Evolutionary conservation across 2,797 vertebrate species (phyloP), one percentile per base, ranked within the genome.

Genomic region (Merluccius polli): DNA sequence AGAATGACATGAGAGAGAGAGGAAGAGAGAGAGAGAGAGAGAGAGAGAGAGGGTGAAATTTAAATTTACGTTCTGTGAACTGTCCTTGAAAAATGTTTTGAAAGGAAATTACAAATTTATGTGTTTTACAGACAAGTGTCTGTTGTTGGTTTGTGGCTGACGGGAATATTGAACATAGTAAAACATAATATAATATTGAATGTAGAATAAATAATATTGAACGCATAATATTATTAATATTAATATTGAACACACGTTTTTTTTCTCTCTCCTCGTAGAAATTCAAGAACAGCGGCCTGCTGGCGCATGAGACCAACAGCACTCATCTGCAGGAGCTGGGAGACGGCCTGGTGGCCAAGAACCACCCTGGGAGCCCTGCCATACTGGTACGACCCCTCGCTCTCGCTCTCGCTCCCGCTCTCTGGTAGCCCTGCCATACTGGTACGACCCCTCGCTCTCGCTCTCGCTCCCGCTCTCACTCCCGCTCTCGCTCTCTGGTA

Each of bases 231-330:
- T 21, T 18, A 21, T 21, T 3, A 48, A 48, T 18, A 15, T 18
- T 4, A 5, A 15, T 48, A 5, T 48, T 48, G 44, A 36, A 36
- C n/a, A 15, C 12, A 38, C 36, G 10, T 38, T 44, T 44, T 27
- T 63, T 27, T 12, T 27, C 12, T 27, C 24, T 65, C 59, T 27
- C 1, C 29, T 0, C 29, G 16, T 86, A 99, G 98, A 95, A 94
- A 84, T 97, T 99, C 87, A 98, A 96, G 91, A 86, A 80, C n/a
- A 94, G 86, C 0, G 93, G 95, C 1, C 92, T 99, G 73, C 80
- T 96, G 1, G 89, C 77, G 4, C 96, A 98, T 32, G 97, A 98
- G 86, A 87, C 72, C 13, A 88, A 93, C 9, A 90, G 97, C 76
- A 95, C 92, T 85, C 80, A 89, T 72, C 93, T 99, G 21, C 93